phyloP scores from a whole-genome alignment of 2,797 vertebrate genomes.

The Morus bassanus region DNA sequence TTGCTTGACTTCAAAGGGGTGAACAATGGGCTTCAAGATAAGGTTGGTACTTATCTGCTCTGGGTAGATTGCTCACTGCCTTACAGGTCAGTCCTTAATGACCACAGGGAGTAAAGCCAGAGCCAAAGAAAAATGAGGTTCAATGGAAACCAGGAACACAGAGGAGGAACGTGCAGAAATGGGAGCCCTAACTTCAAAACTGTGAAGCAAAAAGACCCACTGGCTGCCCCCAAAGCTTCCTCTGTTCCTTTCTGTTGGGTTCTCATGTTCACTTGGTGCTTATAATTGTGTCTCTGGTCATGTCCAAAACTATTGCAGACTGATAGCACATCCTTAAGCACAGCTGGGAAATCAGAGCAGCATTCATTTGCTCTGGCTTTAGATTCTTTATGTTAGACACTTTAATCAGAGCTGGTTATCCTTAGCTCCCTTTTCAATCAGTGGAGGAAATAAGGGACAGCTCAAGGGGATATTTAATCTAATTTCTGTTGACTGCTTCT shows the following conservation, averaged over 20 bases:
- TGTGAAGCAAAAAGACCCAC: neutral
- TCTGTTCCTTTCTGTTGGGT: neutral
- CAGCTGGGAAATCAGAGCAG: neutral
- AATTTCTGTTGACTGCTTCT: neutral
- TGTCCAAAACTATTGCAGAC: neutral
- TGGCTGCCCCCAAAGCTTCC: neutral
- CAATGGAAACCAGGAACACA: neutral
- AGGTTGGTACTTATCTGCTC: constrained; percentile 1
- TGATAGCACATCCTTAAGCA: neutral
- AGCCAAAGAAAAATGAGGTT: constrained; percentile 7
- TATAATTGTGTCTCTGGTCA: neutral
- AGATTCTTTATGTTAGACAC: neutral
- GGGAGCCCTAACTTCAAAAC: neutral
- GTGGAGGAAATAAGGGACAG: neutral
- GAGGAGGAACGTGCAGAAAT: neutral
- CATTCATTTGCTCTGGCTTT: neutral
- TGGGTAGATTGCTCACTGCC: neutral
- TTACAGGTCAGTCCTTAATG: constrained; percentile 13
- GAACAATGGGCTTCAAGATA: neutral
- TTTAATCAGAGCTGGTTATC: neutral
- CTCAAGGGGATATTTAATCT: neutral
- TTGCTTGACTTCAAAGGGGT: constrained; percentile 7
- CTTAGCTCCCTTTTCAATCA: neutral
- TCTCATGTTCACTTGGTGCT: neutral
- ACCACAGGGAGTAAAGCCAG: neutral